phyloP scores from a whole-genome alignment of 2,797 vertebrate genomes.

The Clarias laeviceps region DNA sequence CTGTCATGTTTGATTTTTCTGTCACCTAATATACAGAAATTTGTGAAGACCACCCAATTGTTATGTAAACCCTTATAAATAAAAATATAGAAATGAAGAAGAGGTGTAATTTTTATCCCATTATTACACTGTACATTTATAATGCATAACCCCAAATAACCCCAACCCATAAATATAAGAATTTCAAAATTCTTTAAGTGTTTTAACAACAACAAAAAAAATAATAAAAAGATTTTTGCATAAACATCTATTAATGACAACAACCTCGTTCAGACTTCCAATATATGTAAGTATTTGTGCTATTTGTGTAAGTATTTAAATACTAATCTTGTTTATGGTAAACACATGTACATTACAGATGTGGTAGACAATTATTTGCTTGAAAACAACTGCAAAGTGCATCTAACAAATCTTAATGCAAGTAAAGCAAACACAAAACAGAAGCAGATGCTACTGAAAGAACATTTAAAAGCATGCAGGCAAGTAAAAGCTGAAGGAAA shows the following conservation, averaged over 20 bases:
- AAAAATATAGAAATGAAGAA: not conserved
- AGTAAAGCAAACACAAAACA: constrained; percentile 15
- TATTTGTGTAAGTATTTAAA: not conserved
- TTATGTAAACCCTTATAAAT: not conserved
- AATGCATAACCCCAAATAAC: not conserved
- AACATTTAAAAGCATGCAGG: not conserved
- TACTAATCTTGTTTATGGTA: not conserved
- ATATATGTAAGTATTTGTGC: not conserved
- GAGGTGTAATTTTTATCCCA: not conserved
- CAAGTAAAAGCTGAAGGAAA: not conserved
- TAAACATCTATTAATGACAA: not conserved
- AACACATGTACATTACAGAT: not conserved
- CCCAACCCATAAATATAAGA: not conserved
- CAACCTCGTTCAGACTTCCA: not conserved
- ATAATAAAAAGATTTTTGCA: not conserved
- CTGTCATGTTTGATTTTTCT: not conserved
- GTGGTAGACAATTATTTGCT: not conserved
- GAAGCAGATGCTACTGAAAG: constrained; percentile 18
- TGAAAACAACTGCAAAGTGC: not conserved
- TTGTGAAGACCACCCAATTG: no score
- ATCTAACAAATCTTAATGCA: not conserved
- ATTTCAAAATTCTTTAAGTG: not conserved
- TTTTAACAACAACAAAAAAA: not conserved
- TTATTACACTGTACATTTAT: not conserved
- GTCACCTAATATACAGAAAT: not conserved